Evolutionary conservation across 2,113 vertebrate genomes (phyloP).

Genomic region (Entomyzon cyanotis): DNA sequence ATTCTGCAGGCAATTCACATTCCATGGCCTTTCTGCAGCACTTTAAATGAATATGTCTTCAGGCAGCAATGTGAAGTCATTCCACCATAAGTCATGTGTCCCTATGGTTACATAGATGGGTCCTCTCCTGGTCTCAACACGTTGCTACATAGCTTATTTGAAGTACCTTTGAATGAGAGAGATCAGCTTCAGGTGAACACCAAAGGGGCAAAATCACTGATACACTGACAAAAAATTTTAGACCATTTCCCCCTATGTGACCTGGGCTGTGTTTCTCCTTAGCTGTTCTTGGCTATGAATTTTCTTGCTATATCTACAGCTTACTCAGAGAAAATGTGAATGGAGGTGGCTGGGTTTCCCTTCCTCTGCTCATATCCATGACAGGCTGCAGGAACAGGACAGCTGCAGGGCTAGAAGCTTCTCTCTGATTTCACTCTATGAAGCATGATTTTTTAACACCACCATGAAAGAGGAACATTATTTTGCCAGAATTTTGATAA

Average conservation of each 20-base stretch:
- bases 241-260: not conserved
- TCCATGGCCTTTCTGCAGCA: not conserved
- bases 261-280: not conserved
- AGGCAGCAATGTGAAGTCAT: not conserved
- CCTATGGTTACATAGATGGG: not conserved
- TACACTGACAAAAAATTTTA: not conserved
- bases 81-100: not conserved
- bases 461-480: accelerated
- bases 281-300: not conserved
- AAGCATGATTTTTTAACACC: not conserved
- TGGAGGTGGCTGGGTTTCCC: not conserved
- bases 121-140: not conserved
- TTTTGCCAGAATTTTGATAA: not conserved
- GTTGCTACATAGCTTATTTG: not conserved
- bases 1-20: not conserved
- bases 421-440: not conserved
- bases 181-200: not conserved
- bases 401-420: not conserved
- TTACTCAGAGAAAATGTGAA: not conserved
- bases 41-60: not conserved
- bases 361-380: not conserved
- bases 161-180: not conserved
- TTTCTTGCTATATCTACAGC: not conserved
- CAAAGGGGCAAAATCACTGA: not conserved
- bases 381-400: not conserved